phyloP scores from a whole-genome alignment of 2,113 vertebrate species.

The Rhizomys pruinosus region DNA sequence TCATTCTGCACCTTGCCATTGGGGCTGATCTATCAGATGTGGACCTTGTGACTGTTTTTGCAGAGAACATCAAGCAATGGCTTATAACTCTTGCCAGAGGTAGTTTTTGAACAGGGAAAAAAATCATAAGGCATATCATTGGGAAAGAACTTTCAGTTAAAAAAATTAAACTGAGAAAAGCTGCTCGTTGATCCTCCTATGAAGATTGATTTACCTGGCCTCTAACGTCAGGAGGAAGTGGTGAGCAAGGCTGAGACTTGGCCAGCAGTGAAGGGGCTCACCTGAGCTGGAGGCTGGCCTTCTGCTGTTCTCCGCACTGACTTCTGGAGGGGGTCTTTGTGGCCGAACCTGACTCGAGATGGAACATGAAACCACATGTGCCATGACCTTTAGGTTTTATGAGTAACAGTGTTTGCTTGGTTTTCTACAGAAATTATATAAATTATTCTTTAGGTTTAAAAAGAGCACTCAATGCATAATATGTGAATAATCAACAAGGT shows the following conservation, averaged over 20 bases:
- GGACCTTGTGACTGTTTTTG: slow-evolving; percentile 34
- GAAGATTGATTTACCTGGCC: slow-evolving; percentile 35
- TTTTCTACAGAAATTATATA: slow-evolving; percentile 86
- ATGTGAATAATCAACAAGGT: slow-evolving; percentile 89
- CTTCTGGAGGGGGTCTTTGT: slow-evolving; percentile 23
- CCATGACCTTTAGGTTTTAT: slow-evolving; percentile 79
- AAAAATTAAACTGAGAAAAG: slow-evolving; percentile 54
- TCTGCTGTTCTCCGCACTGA: slow-evolving; percentile 78
- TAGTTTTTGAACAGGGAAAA: slow-evolving; percentile 64
- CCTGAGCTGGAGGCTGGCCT: slow-evolving; percentile 72
- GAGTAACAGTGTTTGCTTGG: slow-evolving; percentile 81
- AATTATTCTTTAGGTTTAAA: slow-evolving; percentile 83
- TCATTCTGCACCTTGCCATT: too few relatives aligned
- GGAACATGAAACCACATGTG: slow-evolving; percentile 81
- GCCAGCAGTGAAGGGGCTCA: slow-evolving; percentile 85
- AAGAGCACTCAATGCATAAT: slow-evolving; percentile 85
- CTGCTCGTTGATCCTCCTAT: slow-evolving; percentile 41
- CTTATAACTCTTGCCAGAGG: slow-evolving; percentile 48
- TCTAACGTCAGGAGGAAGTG: slow-evolving; percentile 1
- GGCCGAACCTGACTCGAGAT: slow-evolving; percentile 66
- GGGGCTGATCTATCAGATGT: not conserved
- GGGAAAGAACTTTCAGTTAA: slow-evolving; percentile 67
- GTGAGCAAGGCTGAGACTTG: slow-evolving; percentile 67
- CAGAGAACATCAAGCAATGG: slow-evolving; percentile 9
- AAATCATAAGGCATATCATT: slow-evolving; percentile 45